Percentiles rank a stretch among this genome's conserved stretches.
Evolutionary conservation across 2,113 vertebrate genomes (phyloP).

Genomic region (Taurulus bubalis): DNA sequence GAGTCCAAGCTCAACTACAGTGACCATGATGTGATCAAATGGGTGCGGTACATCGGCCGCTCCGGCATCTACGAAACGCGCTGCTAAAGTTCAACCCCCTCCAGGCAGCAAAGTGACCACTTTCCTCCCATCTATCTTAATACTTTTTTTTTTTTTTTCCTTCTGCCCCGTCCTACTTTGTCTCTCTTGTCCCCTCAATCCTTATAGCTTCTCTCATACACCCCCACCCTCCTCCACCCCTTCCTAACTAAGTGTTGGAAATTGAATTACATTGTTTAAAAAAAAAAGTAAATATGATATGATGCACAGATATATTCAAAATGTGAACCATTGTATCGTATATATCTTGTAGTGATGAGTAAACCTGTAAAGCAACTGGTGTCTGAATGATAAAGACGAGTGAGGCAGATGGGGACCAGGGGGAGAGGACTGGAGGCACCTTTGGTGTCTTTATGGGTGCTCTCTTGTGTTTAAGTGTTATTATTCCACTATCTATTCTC

Average conservation of each 20-base stretch:
- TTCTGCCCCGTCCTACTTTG: conserved; percentile 40
- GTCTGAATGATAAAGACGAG: conserved; percentile 62
- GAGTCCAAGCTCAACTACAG: conserved; percentile 99
- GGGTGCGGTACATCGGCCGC: conserved; percentile 99
- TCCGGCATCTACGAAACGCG: conserved; percentile 99
- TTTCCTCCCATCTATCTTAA: conserved; percentile 61
- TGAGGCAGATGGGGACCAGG: conserved; percentile 59
- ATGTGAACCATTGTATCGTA: conserved; percentile 81
- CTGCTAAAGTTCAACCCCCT: conserved; percentile 86
- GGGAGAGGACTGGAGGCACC: conserved; percentile 47
- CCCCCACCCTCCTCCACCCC: conserved; percentile 31
- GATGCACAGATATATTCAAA: conserved; percentile 82
- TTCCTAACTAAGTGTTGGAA: conserved; percentile 74
- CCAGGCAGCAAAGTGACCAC: conserved; percentile 71
- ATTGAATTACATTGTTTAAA: conserved; percentile 68
- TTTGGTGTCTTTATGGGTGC: conserved; percentile 36
- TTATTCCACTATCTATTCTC: conserved; percentile 53
- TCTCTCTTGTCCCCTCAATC: conserved; percentile 45
- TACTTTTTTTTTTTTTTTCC: neutral
- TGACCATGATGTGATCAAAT: conserved; percentile 99
- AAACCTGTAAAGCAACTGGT: conserved; percentile 71
- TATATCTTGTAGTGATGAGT: conserved; percentile 80
- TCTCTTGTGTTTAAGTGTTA: conserved; percentile 70
- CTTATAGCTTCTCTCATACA: conserved; percentile 58
- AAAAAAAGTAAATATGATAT: conserved; percentile 72